Evolutionary conservation across 2,113 vertebrate genomes (phyloP), one percentile per base, ranked within the genome.

Genomic region (Chamaetylas fuelleborni): DNA sequence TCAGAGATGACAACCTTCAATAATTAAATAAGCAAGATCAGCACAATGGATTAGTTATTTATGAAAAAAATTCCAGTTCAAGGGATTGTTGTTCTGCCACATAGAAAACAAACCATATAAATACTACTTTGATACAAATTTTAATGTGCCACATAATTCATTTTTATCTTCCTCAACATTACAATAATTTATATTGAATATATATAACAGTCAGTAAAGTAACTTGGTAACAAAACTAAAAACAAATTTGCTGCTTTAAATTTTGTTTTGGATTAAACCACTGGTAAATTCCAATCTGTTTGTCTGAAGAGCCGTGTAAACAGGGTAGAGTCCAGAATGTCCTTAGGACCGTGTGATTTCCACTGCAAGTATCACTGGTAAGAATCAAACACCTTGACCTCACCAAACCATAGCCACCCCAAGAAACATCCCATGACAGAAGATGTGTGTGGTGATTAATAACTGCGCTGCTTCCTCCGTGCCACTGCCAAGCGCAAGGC

Each of bases 401-500:
- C 57, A 45, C 5, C 17, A 78, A 79, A 29, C 19, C 36, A 58
- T 1, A 78, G 19, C 60, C 34, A 80, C 51, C 13, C 4, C 40
- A 56, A 80, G 51, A 92, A 67, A 42, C 25, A 64, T 0, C 50
- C 40, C 1, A 0, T 24, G 40, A 5, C 71, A 82, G 14, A 83
- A 84, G 36, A 4, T 23, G 25, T 12, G 23, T 20, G 40, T 1
- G 2, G 11, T 29, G 22, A 24, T 26, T 88, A 95, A 86, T 56
- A 85, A 7, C 91, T 95, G 36, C 66, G 6, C 45, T 93, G 65
- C 90, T 93, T 97, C 80, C 94, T 97, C 43, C 94, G 88, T 57
- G 90, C 90, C 65, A 97, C 94, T 34, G 94, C 96, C 6, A 69
- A 70, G 67, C 77, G 96, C 87, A 98, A 80, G 48, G 97, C 97